phyloP scores from a whole-genome alignment of 2,797 vertebrate genomes.

The Phoeniculus purpureus region DNA sequence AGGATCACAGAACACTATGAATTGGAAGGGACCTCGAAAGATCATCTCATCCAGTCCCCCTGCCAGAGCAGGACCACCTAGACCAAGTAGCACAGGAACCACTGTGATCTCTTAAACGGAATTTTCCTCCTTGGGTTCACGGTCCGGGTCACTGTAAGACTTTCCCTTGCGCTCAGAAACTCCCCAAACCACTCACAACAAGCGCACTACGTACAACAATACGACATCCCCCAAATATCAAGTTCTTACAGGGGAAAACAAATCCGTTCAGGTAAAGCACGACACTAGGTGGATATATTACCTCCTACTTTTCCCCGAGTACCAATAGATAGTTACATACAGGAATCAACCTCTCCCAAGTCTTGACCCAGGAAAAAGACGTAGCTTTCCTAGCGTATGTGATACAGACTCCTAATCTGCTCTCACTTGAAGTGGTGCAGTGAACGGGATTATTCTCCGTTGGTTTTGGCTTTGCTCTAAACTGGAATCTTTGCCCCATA shows the following conservation, averaged over 20 bases:
- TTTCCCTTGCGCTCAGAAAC: neutral
- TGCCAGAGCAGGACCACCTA: too few relatives aligned
- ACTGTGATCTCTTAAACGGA: neutral
- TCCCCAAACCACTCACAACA: neutral
- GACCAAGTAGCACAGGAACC: neutral
- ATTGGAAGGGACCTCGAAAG: too few relatives aligned
- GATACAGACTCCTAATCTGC: conserved; percentile 3
- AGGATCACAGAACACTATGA: too few relatives aligned
- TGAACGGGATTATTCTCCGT: conserved; percentile 52
- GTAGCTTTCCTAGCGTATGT: neutral
- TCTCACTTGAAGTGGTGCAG: neutral
- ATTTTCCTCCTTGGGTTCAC: neutral
- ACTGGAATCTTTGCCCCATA: conserved; percentile 45
- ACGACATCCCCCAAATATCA: neutral
- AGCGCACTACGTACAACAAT: neutral
- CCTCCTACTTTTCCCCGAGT: neutral
- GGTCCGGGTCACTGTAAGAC: neutral
- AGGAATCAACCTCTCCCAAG: neutral
- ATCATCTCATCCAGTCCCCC: too few relatives aligned
- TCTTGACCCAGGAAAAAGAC: neutral
- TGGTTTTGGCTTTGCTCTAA: conserved; percentile 52
- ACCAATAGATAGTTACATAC: neutral
- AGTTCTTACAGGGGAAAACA: neutral
- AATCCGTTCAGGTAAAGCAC: neutral
- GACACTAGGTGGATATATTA: neutral